Percentiles rank a stretch among this genome's conserved stretches.
phyloP scores from a whole-genome alignment of 2,113 vertebrate species.

The Notothenia coriiceps region DNA sequence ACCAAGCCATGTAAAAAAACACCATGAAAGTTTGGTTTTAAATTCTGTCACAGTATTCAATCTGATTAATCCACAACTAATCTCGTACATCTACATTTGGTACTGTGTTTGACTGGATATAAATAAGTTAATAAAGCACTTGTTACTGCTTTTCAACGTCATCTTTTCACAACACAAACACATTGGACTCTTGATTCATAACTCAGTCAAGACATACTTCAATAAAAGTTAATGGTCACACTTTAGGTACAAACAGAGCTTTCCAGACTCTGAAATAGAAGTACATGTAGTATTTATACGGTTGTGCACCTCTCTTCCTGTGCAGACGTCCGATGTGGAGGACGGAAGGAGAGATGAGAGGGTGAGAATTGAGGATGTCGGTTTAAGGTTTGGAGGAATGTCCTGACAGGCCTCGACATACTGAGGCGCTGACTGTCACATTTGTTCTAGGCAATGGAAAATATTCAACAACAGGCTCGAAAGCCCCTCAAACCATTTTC shows the following conservation, averaged over 20 bases:
- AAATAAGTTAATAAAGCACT: too few species aligned
- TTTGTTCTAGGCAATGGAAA: constrained; percentile 56
- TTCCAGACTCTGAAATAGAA: background rate
- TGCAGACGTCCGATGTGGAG: constrained; percentile 26
- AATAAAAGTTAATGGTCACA: background rate
- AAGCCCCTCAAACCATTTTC: constrained; percentile 78
- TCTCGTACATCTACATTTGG: too few species aligned
- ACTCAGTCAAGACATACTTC: background rate
- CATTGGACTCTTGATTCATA: background rate
- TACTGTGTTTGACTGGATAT: too few species aligned
- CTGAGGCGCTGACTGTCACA: constrained; percentile 57
- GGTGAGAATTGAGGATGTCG: background rate
- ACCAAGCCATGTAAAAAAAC: too few species aligned
- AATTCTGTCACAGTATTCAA: too few species aligned
- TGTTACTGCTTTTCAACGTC: background rate
- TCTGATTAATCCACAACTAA: too few species aligned
- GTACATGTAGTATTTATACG: background rate
- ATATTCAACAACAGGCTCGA: constrained; percentile 42
- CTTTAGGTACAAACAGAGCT: background rate
- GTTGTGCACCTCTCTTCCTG: constrained; percentile 4
- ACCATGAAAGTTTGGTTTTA: too few species aligned
- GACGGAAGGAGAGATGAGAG: constrained; percentile 40
- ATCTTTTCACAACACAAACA: background rate
- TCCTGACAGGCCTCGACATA: constrained; percentile 66
- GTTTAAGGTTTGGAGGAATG: constrained; percentile 46